phyloP scores from a whole-genome alignment of 2,888 invertebrate genomes.

The Coleophora flavipennella region DNA sequence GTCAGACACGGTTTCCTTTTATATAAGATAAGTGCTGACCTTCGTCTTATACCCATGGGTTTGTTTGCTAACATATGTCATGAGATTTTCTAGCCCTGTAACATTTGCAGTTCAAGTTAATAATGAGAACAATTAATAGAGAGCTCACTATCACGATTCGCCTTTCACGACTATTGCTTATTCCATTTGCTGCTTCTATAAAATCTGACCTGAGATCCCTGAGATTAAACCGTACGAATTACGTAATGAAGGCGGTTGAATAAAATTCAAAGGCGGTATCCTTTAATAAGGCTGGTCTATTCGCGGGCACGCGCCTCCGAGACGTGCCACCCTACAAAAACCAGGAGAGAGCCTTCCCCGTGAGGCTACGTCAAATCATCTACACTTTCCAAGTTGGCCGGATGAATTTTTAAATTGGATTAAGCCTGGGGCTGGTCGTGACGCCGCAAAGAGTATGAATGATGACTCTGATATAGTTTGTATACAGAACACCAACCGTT shows the following conservation, averaged over 20 bases:
- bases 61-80: too few species aligned
- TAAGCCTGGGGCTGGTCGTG: slow-evolving; percentile 61
- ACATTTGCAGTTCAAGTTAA: too few species aligned
- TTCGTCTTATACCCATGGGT: too few species aligned
- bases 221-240: too few species aligned
- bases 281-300: background rate
- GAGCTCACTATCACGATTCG: too few species aligned
- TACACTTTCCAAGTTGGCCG: slow-evolving; percentile 47
- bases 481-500: slow-evolving; percentile 25
- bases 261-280: slow-evolving; percentile 37
- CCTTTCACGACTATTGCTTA: too few species aligned
- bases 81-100: too few species aligned
- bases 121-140: too few species aligned
- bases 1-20: too few species aligned
- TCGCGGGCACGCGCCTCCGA: background rate
- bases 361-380: slow-evolving; percentile 34
- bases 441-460: slow-evolving; percentile 64
- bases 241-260: slow-evolving; percentile 13
- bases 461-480: slow-evolving; percentile 46
- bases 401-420: slow-evolving; percentile 63
- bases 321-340: too few species aligned
- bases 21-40: too few species aligned
- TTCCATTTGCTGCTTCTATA: slow-evolving; percentile 10
- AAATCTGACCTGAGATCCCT: too few species aligned
- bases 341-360: background rate